Percentiles rank a stretch among this genome's conserved stretches.
phyloP scores from a whole-genome alignment of 2,797 vertebrate species.

The Poeciliopsis turneri region DNA sequence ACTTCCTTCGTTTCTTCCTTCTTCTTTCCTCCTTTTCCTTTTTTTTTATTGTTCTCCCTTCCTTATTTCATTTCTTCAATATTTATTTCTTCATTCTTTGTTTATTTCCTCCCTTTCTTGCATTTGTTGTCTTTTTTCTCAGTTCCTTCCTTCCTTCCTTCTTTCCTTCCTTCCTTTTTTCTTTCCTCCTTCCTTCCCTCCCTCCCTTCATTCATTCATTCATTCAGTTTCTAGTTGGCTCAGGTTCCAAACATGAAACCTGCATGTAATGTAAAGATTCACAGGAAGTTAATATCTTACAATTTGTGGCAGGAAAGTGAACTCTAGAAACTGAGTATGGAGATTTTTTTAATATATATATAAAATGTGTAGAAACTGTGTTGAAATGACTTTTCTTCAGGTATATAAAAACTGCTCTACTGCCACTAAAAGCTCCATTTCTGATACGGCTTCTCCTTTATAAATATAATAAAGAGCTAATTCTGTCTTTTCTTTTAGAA shows the following conservation, averaged over 20 bases:
- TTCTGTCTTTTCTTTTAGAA: constrained; percentile 28
- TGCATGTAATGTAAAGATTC: not conserved
- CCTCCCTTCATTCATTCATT: too few species aligned
- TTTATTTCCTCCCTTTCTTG: not conserved
- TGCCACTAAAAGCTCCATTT: not conserved
- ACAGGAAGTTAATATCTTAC: not conserved
- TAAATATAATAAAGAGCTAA: not conserved
- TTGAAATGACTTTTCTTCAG: not conserved
- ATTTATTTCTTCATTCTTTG: not conserved
- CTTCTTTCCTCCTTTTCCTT: not conserved
- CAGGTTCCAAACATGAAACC: not conserved
- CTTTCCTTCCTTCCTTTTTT: not conserved
- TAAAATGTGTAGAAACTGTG: not conserved
- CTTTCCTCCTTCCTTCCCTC: not conserved
- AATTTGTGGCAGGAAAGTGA: not conserved
- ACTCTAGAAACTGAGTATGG: not conserved
- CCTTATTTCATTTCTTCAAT: not conserved
- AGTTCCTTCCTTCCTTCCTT: not conserved
- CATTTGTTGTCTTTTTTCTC: not conserved
- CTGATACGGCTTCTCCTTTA: not conserved
- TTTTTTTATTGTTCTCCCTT: not conserved
- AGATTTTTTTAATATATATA: not conserved
- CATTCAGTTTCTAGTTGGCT: not conserved
- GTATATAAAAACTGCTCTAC: not conserved
- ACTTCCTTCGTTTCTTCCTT: not conserved